A percentile compares a stretch with the other conserved stretches of the same genome.
Evolutionary conservation across 2,888 invertebrate species (phyloP).

Genomic region (Capitulum mitella): DNA sequence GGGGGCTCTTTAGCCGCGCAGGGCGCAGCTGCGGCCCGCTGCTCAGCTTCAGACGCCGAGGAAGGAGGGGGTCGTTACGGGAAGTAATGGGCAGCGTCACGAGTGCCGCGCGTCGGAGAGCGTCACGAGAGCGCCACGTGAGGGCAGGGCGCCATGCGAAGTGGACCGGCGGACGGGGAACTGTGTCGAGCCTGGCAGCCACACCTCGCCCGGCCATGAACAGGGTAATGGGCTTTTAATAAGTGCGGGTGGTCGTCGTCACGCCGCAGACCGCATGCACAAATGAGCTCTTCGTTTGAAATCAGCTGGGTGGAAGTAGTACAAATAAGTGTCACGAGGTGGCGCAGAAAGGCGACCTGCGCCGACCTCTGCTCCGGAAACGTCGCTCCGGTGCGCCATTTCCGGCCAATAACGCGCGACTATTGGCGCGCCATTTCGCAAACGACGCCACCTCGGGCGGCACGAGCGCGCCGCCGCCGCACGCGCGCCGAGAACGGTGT

Average conservation of each 20-base stretch:
- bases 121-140: not conserved
- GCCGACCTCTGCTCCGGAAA: not conserved
- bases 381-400: conserved; percentile 4
- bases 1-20: no score
- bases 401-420: no score
- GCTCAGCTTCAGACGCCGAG: no score
- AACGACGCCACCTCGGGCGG: not conserved
- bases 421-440: not conserved
- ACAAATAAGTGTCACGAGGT: conserved; percentile 18
- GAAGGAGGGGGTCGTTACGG: not conserved
- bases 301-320: not conserved
- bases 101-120: not conserved
- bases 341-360: not conserved
- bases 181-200: no score
- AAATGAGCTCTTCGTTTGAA: not conserved
- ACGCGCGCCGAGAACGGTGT: no score
- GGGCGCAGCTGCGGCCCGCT: no score
- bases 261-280: not conserved
- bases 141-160: not conserved
- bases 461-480: not conserved
- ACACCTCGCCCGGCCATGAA: no score
- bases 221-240: not conserved
- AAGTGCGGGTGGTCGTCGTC: not conserved
- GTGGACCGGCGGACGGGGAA: not conserved
- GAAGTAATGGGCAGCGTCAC: not conserved